A percentile compares a stretch with the other conserved stretches of the same genome.
These are phyloP conservation scores for Falco naumanni DNA, from an alignment of 2,797 vertebrate genomes.

Conservation along the genomic window DNA sequence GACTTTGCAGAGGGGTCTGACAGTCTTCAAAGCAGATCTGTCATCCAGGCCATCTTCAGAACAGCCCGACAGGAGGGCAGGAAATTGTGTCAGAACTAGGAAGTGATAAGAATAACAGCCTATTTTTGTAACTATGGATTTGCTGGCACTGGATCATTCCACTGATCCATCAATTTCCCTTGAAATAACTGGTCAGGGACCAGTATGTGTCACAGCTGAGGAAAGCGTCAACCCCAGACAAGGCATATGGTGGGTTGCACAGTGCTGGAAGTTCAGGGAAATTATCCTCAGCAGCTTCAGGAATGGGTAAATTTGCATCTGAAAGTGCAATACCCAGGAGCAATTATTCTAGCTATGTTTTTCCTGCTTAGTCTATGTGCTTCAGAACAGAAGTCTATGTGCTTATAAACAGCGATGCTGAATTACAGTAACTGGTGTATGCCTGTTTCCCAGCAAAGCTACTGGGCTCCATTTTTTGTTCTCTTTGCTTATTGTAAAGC, in stretches of 20 bases:
- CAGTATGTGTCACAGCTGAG: background rate
- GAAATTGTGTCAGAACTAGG: conserved; percentile 56
- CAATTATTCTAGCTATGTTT: conserved; percentile 31
- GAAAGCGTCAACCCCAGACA: background rate
- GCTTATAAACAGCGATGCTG: background rate
- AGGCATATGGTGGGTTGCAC: background rate
- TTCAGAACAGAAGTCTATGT: background rate
- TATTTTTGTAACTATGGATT: conserved; percentile 41
- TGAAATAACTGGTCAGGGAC: background rate
- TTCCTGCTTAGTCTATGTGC: background rate
- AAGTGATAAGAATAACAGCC: conserved; percentile 50
- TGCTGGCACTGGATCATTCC: conserved; percentile 10
- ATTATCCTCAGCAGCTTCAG: background rate
- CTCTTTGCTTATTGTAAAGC: background rate
- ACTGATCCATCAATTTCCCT: conserved; percentile 8
- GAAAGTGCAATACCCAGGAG: conserved; percentile 26
- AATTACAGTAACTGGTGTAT: conserved; percentile 10
- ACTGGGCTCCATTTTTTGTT: background rate
- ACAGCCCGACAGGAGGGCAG: conserved; percentile 23
- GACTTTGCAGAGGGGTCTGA: background rate
- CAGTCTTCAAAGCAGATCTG: conserved; percentile 45
- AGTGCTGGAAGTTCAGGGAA: conserved; percentile 13
- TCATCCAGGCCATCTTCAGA: conserved; percentile 21
- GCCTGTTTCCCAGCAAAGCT: background rate
- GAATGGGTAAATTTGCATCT: background rate